Evolutionary conservation across 2,113 vertebrate genomes (phyloP).

Genomic region (Ceuthmochares aereus): DNA sequence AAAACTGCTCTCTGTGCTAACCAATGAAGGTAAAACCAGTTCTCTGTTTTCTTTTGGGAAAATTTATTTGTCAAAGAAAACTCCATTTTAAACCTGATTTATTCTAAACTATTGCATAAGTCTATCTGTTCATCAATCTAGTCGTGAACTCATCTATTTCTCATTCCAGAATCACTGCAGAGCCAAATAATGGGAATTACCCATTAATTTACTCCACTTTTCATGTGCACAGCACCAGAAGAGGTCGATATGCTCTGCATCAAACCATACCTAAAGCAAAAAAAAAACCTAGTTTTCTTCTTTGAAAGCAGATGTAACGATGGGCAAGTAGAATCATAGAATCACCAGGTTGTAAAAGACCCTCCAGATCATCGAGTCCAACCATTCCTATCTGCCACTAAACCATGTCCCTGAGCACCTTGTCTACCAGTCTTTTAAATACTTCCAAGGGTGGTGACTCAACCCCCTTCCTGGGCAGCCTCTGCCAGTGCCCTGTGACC

Average conservation of each 20-base stretch:
- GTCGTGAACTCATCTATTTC: not conserved
- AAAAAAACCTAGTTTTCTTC: not conserved
- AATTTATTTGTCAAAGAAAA: not conserved
- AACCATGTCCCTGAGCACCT: no score
- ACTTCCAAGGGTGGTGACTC: no score
- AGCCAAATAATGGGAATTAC: conserved; percentile 1
- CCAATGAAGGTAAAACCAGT: not conserved
- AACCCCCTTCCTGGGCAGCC: no score
- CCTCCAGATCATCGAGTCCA: no score
- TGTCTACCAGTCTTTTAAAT: no score
- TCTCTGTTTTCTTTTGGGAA: not conserved
- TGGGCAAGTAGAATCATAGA: not conserved
- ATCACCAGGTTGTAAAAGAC: no score
- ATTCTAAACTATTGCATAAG: not conserved
- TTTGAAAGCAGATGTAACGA: not conserved
- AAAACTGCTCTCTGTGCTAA: not conserved
- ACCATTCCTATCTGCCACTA: no score
- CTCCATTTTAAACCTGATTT: not conserved
- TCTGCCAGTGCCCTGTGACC: no score
- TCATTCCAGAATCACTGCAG: not conserved
- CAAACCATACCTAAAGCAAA: not conserved
- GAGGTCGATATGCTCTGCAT: not conserved
- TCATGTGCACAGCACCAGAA: not conserved
- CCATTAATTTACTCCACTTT: not conserved
- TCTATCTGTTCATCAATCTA: not conserved